Conservation (phyloP, 2,797 vertebrate species). For the Erethizon dorsatum region DNA sequence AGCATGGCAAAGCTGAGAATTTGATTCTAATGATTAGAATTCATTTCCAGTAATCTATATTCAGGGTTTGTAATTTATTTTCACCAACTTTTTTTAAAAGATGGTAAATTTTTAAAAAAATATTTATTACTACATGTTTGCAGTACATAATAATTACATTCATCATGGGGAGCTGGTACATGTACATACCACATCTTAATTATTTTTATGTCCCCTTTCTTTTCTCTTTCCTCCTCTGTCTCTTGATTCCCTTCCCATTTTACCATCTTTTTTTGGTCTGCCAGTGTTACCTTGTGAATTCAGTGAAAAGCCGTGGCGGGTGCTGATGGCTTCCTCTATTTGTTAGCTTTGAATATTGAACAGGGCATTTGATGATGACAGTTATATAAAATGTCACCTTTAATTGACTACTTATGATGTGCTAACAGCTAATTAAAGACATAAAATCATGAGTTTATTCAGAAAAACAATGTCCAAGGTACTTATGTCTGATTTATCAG, state of each 20-base stretch:
- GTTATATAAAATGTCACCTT: background rate
- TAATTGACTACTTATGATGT: conserved; percentile 52
- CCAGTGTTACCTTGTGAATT: conserved; percentile 51
- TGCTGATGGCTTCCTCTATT: background rate
- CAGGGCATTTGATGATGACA: conserved; percentile 7
- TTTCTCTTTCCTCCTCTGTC: background rate
- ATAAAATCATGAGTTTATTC: conserved; percentile 23
- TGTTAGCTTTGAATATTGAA: conserved; percentile 46
- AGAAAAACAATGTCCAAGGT: conserved; percentile 39
- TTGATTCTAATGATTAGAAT: conserved; percentile 48
- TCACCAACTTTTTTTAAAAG: background rate
- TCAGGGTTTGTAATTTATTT: conserved; percentile 40
- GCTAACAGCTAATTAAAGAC: conserved; percentile 49
- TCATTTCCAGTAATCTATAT: conserved; percentile 17
- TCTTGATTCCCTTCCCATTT: background rate
- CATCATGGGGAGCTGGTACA: background rate
- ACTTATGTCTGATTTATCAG: conserved; percentile 28
- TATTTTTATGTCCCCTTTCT: background rate
- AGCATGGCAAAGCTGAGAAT: background rate
- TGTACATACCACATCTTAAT: background rate
- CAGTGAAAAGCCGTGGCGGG: background rate
- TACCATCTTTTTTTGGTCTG: background rate
- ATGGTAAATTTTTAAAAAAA: background rate
- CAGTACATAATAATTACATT: background rate
- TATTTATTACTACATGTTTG: background rate